These are phyloP conservation scores for Coremacera marginata DNA, from an alignment of 2,888 invertebrate genomes.

Conservation along the genomic window DNA sequence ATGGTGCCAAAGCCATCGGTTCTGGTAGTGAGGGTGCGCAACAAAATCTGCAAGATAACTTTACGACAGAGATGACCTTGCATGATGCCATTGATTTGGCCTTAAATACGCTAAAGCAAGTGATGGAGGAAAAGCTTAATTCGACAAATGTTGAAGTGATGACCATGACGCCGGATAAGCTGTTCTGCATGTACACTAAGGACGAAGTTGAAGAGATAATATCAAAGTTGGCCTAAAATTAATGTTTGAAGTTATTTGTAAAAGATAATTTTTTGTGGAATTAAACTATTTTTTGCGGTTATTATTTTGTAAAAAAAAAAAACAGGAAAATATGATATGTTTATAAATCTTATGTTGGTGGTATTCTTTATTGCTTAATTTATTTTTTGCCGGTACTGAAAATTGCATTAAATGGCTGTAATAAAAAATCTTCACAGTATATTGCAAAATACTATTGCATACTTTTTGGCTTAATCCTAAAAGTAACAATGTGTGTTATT, in stretches of 20 bases:
- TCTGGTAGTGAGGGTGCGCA: conserved; percentile 99
- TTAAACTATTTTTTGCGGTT: conserved; percentile 8
- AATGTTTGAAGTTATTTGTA: neutral
- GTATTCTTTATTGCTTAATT: too few relatives aligned
- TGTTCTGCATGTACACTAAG: conserved; percentile 91
- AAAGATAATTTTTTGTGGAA: conserved; percentile 18
- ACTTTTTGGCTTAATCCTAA: neutral
- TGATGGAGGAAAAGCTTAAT: conserved; percentile 99
- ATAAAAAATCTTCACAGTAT: too few relatives aligned
- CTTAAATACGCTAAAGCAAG: conserved; percentile 95
- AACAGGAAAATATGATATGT: conserved; percentile 6
- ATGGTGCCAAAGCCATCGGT: conserved; percentile 98
- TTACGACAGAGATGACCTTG: conserved; percentile 89
- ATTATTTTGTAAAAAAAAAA: conserved; percentile 23
- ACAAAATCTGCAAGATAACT: conserved; percentile 85
- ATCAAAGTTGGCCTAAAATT: conserved; percentile 75
- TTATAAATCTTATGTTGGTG: neutral
- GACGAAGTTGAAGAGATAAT: conserved; percentile 93
- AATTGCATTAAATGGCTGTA: too few relatives aligned
- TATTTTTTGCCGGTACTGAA: neutral
- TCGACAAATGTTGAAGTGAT: conserved; percentile 98
- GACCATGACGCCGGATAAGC: conserved; percentile 85
- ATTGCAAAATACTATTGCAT: neutral
- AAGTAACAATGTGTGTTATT: too few relatives aligned
- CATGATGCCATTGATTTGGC: conserved; percentile 93